phyloP scores from a whole-genome alignment of 1,140 invertebrate genomes.

The Stegodyphus dumicola region DNA sequence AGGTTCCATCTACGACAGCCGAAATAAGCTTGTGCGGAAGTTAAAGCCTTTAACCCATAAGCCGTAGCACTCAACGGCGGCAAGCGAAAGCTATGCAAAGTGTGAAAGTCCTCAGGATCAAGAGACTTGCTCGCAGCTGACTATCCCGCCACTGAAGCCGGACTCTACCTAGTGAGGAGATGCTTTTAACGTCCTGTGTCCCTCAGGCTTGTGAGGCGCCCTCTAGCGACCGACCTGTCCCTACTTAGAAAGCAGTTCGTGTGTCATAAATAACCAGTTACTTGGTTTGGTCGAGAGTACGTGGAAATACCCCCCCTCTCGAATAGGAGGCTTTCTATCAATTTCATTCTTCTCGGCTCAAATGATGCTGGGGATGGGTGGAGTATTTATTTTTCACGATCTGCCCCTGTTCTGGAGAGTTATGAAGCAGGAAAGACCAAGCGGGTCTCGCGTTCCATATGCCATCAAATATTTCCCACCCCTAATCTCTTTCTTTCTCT shows the following conservation, averaged over 20 bases:
- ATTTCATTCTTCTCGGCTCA: background rate
- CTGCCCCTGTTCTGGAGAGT: background rate
- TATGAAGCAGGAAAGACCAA: background rate
- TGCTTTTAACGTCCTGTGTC: constrained; percentile 47
- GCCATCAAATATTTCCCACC: constrained; percentile 45
- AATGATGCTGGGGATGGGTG: background rate
- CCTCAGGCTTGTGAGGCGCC: constrained; percentile 18
- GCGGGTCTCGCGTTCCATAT: constrained; percentile 18
- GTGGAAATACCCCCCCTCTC: background rate
- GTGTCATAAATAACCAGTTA: constrained; percentile 2
- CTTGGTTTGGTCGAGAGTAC: background rate
- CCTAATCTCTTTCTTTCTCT: background rate
- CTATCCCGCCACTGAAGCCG: constrained; percentile 47
- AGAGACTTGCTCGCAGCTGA: background rate
- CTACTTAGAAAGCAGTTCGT: constrained; percentile 36
- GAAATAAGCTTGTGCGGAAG: no score
- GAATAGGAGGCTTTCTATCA: background rate
- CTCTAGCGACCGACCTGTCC: constrained; percentile 29
- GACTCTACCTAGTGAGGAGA: constrained; percentile 39
- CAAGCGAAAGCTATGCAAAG: background rate
- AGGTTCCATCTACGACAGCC: no score
- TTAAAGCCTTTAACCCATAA: no score
- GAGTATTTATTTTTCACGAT: background rate
- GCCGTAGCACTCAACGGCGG: no score
- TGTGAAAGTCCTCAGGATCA: background rate